Percentiles rank a stretch among this genome's conserved stretches.
These are phyloP conservation scores for Euphydryas editha DNA, from an alignment of 2,888 invertebrate genomes.

Conservation along the genomic window DNA sequence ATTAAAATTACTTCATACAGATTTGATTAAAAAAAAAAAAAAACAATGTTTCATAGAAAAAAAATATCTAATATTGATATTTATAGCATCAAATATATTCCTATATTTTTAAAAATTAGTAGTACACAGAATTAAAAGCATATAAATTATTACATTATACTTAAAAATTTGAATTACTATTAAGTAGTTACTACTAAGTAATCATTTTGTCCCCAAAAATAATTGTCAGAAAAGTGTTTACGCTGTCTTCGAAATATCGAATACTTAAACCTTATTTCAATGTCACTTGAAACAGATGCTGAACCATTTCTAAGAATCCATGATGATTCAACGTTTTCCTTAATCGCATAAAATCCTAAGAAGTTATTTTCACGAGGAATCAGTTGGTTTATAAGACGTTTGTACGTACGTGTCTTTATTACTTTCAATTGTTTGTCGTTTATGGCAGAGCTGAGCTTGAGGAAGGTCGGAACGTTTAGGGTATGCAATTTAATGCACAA, in stretches of 20 bases:
- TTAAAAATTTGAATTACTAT: too few relatives aligned
- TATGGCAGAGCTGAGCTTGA: slow-evolving; percentile 56
- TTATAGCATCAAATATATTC: too few relatives aligned
- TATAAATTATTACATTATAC: too few relatives aligned
- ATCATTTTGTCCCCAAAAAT: not conserved
- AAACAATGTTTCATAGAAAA: too few relatives aligned
- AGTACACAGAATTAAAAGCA: too few relatives aligned
- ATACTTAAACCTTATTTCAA: slow-evolving; percentile 7
- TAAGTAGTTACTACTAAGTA: too few relatives aligned
- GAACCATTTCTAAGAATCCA: slow-evolving; percentile 3
- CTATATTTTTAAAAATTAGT: too few relatives aligned
- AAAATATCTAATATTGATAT: too few relatives aligned
- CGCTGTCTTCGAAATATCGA: not conserved
- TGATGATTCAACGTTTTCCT: slow-evolving; percentile 28
- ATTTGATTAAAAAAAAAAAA: too few relatives aligned
- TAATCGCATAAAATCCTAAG: slow-evolving; percentile 18
- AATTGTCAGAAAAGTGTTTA: not conserved
- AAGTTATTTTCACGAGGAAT: slow-evolving; percentile 45
- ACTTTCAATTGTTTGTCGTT: slow-evolving; percentile 73
- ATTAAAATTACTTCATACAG: too few relatives aligned
- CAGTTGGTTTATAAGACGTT: slow-evolving; percentile 48
- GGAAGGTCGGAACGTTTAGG: slow-evolving; percentile 70
- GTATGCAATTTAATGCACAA: slow-evolving; percentile 61
- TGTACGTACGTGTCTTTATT: slow-evolving; percentile 61
- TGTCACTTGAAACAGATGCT: slow-evolving; percentile 3